Evolutionary conservation across 2,797 vertebrate species (phyloP), one percentile per base, ranked within the genome.

Genomic region (Sorex maritimensis): DNA sequence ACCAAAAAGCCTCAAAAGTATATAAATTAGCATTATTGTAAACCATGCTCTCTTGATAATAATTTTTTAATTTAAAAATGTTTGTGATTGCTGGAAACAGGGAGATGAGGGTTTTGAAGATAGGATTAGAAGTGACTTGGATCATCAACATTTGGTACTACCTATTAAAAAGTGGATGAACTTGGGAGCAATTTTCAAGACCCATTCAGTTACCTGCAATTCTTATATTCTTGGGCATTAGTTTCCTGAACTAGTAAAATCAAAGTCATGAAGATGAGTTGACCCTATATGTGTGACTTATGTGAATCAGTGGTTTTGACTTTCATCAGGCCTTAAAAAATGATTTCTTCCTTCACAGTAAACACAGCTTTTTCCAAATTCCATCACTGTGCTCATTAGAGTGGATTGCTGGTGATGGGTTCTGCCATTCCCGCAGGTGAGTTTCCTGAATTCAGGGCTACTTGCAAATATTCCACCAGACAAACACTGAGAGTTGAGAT

Each of bases 151-250:
- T 67, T 81, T 34, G 44, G 79, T 72, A 71, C 6, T 49, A 67
- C 58, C 49, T 28, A 15, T 55, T 78, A 49, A 74, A 86, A 86
- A 81, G 28, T 10, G 75, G 28, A 85, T 73, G 4, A 6, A 13
- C 67, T 83, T 77, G 65, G 73, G 81, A n/a, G 52, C 21, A n/a
- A 44, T 82, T 75, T 86, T 46, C 10, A 90, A 88, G 82, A 71
- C 69, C 63, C 1, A 0, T 81, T 94, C 26, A 91, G 24, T 77
- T 80, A 71, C 81, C 55, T 65, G 67, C 23, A 79, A 80, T 75
- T 55, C 46, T 69, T 68, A 5, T 69, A 44, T 93, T 88, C 30
- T 61, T 75, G 7, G 34, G 26, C 34, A 69, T 74, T 14, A 15
- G 9, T 71, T 90, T 89, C 58, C 69, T 24, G n/a, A 68, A 92